Conservation (phyloP, 2,113 vertebrate genomes). For the Prinia subflava region DNA sequence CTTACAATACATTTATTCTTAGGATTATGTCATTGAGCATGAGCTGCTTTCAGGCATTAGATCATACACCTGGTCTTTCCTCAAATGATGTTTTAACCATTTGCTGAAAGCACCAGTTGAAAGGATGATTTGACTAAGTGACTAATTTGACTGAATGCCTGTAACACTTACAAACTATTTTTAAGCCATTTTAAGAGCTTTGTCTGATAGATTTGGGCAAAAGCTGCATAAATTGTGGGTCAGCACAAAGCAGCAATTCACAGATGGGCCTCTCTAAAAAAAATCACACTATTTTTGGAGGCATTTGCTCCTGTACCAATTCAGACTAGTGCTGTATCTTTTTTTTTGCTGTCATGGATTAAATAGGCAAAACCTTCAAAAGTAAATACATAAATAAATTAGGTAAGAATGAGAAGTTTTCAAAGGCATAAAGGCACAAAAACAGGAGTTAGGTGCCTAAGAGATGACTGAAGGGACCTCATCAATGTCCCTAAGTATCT, state of each 20-base stretch:
- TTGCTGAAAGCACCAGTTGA: conserved; percentile 54
- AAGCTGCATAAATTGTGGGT: conserved; percentile 39
- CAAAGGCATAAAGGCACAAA: neutral
- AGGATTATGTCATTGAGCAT: conserved; percentile 53
- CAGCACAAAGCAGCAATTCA: conserved; percentile 46
- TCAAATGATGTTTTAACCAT: conserved; percentile 42
- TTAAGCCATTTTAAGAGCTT: conserved; percentile 37
- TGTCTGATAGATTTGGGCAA: neutral
- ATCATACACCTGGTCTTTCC: conserved; percentile 49
- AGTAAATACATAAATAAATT: neutral
- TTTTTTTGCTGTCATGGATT: neutral
- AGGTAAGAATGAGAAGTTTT: neutral
- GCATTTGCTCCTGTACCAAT: neutral
- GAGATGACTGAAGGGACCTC: neutral
- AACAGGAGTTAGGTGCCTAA: neutral
- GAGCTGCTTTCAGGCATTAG: conserved; percentile 46
- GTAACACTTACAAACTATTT: conserved; percentile 47
- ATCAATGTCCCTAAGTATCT: neutral
- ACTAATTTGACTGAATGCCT: conserved; percentile 50
- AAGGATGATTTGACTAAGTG: conserved; percentile 60
- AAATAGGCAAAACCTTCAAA: neutral
- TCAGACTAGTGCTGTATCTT: neutral
- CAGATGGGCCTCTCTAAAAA: conserved; percentile 3
- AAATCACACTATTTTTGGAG: neutral
- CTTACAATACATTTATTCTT: conserved; percentile 56